phyloP scores from a whole-genome alignment of 2,113 vertebrate genomes.

The Coptodon bakossiorum region DNA sequence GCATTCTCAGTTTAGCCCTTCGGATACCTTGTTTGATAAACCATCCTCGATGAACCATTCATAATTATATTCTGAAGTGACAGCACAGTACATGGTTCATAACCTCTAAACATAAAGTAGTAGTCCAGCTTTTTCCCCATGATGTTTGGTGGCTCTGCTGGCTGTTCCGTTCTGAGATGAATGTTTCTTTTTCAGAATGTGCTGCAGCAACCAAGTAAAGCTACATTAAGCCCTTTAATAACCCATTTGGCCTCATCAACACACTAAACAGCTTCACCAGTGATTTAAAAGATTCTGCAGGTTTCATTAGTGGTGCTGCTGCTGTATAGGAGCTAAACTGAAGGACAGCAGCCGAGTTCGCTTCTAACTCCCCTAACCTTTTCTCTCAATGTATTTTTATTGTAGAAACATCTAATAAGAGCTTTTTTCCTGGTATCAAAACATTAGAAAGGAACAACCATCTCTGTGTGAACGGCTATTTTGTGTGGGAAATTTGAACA shows the following conservation, averaged over 20 bases:
- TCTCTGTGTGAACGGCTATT: not conserved
- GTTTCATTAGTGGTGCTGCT: not conserved
- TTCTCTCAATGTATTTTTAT: not conserved
- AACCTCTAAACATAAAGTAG: not conserved
- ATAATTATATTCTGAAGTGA: not conserved
- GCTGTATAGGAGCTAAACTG: not conserved
- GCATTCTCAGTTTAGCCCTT: slow-evolving; percentile 16
- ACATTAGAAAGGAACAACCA: not conserved
- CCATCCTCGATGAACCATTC: not conserved
- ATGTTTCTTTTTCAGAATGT: not conserved
- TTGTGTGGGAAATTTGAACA: not conserved
- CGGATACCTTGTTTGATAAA: slow-evolving; percentile 22
- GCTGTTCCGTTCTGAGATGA: not conserved
- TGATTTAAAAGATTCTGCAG: not conserved
- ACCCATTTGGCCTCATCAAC: not conserved
- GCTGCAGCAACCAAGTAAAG: not conserved
- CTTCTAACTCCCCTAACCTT: not conserved
- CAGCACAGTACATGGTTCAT: not conserved
- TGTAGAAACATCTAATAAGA: not conserved
- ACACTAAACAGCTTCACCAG: not conserved
- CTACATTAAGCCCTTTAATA: not conserved
- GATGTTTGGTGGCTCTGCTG: not conserved
- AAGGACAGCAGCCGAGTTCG: not conserved
- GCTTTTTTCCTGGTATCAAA: not conserved
- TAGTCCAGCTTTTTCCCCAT: not conserved